Evolutionary conservation across 1,140 invertebrate genomes (phyloP).

Genomic region (Eumaeus atala): DNA sequence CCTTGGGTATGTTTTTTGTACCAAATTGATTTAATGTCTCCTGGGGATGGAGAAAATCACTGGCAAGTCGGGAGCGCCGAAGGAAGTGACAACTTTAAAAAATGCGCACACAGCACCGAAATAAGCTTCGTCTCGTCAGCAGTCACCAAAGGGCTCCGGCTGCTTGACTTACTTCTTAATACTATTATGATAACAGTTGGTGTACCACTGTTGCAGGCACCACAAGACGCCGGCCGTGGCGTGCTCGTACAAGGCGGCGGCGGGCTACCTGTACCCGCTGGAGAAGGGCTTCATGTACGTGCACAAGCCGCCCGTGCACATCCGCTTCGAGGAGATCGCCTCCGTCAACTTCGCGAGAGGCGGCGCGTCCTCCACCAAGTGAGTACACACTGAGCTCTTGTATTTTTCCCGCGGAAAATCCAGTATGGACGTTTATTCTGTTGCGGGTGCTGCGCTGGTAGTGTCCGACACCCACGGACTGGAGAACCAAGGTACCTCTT

Average conservation of each 20-base stretch:
- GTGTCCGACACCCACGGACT: too few relatives aligned
- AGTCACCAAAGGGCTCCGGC: too few relatives aligned
- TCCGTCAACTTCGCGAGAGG: slow-evolving; percentile 98
- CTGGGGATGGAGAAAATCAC: too few relatives aligned
- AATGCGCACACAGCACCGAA: too few relatives aligned
- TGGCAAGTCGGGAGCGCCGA: too few relatives aligned
- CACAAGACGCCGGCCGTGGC: slow-evolving; percentile 92
- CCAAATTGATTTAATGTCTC: neutral
- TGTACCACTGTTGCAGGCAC: slow-evolving; percentile 84
- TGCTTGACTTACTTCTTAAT: too few relatives aligned
- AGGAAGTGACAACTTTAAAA: too few relatives aligned
- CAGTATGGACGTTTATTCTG: too few relatives aligned
- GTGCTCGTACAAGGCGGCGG: slow-evolving; percentile 98
- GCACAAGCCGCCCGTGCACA: slow-evolving; percentile 98
- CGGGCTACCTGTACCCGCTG: slow-evolving; percentile 97
- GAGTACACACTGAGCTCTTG: slow-evolving; percentile 17
- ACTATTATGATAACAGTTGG: too few relatives aligned
- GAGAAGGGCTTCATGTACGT: slow-evolving; percentile 99
- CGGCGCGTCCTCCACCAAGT: slow-evolving; percentile 86
- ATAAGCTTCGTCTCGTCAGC: neutral
- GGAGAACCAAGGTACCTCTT: too few relatives aligned
- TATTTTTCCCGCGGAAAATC: neutral
- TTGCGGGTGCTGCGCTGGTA: too few relatives aligned
- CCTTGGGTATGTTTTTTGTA: slow-evolving; percentile 79
- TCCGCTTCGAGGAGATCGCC: slow-evolving; percentile 97